Percentiles rank a stretch among this genome's conserved stretches.
Evolutionary conservation across 1,140 invertebrate genomes (phyloP).

Genomic region (Subanguina moxae): DNA sequence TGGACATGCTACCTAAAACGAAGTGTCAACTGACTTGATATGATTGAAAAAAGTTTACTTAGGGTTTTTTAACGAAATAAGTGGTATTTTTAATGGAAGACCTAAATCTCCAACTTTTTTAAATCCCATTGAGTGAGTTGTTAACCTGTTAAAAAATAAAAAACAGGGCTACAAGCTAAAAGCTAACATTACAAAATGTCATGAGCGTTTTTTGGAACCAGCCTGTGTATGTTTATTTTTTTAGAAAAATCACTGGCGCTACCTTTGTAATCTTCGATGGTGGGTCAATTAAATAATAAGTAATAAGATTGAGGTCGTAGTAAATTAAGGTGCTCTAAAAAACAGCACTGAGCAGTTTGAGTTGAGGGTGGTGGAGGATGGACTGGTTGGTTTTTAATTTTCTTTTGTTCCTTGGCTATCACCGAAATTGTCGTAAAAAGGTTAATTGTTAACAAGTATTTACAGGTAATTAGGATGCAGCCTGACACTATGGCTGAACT

Average conservation of each 20-base stretch:
- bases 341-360: slow-evolving; percentile 23
- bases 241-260: slow-evolving; percentile 19
- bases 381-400: slow-evolving; percentile 18
- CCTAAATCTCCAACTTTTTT: too few species aligned
- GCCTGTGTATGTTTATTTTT: too few species aligned
- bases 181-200: too few species aligned
- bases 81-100: too few species aligned
- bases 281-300: neutral
- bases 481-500: slow-evolving; percentile 16
- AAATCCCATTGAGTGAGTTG: slow-evolving; percentile 15
- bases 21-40: too few species aligned
- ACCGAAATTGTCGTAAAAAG: neutral
- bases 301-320: too few species aligned
- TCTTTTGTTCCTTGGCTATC: neutral
- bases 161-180: too few species aligned
- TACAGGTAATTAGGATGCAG: neutral
- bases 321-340: slow-evolving; percentile 15
- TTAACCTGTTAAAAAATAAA: too few species aligned
- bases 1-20: too few species aligned
- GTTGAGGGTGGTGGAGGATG: slow-evolving; percentile 36
- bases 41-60: too few species aligned
- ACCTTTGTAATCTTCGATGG: slow-evolving; percentile 38
- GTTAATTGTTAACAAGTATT: neutral
- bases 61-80: too few species aligned
- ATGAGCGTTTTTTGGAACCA: too few species aligned